Base-by-base conservation (phyloP, 2,113 vertebrate genomes). In the Apteryx mantelli region DNA sequence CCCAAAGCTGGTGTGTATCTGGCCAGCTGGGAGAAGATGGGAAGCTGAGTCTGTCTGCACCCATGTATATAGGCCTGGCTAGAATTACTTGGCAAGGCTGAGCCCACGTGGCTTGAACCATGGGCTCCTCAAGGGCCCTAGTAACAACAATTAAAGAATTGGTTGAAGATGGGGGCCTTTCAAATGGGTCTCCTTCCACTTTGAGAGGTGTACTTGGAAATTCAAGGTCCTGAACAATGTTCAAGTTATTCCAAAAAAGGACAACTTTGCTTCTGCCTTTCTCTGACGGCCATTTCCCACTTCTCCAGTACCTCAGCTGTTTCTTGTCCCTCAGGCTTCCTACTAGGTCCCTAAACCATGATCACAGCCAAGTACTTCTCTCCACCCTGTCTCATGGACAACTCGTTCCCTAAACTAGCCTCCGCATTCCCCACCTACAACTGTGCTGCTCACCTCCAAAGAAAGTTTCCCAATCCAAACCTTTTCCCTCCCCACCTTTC, bases 31-130 rank as follows among this genome's bases (percentile, higher is more conserved):
- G 25, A 19, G 7, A 2, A 55, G 14, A 7, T 26, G 48, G 38
- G 77, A 61, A 77, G 4, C 4, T 0, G 0, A 8, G 17, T 82
- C 71, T 76, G 1, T 42, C 44, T n/a, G 28, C 4, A 16, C 24
- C 50, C 12, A 1, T 40, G 7, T 24, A 11, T 55, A 5, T 8
- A 64, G 38, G 42, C 32, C 56, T 77, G 24, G 9, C 8, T 60
- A 26, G 60, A 90, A 65, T 2, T 19, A 26, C 13, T 19, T 68
- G 38, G 20, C 32, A 53, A 38, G 26, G 30, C 75, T 85, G 40
- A 71, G 42, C 40, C 53, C 20, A 42, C 3, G 20, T 40, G 74
- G 19, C n/a, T 68, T 68, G n/a, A 75, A 63, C 11, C 34, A 68
- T 2, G 0, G 7, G 4, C 28, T 80, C 17, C 26, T 63, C 40